Evolutionary conservation across 2,113 vertebrate genomes (phyloP).

Genomic region (Xiphophorus couchianus): DNA sequence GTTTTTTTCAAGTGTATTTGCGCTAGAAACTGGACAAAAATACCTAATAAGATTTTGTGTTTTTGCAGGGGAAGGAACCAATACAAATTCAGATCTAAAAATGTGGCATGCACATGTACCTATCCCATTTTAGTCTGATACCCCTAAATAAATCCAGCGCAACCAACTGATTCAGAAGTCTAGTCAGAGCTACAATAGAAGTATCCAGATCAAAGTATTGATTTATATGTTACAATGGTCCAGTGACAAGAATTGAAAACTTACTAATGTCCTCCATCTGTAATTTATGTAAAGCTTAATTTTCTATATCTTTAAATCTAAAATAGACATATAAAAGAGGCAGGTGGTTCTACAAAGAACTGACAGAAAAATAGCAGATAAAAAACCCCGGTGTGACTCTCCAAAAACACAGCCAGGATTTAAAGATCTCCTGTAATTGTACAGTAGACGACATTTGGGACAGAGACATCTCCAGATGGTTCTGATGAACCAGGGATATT

Average conservation of each 20-base stretch:
- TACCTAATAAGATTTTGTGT: too few relatives aligned
- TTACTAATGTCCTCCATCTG: not conserved
- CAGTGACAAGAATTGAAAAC: not conserved
- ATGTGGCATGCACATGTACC: too few relatives aligned
- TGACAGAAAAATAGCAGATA: not conserved
- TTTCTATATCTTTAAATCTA: not conserved
- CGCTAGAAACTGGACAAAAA: too few relatives aligned
- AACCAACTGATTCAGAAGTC: too few relatives aligned
- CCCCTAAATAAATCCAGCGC: too few relatives aligned
- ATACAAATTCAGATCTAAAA: too few relatives aligned
- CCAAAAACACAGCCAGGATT: not conserved
- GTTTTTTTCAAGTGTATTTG: too few relatives aligned
- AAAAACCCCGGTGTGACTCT: not conserved
- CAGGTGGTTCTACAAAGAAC: not conserved
- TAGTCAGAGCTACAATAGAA: not conserved
- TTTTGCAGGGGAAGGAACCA: too few relatives aligned
- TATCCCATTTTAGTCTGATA: too few relatives aligned
- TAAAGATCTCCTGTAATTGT: not conserved
- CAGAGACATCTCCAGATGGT: not conserved
- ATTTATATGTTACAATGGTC: not conserved
- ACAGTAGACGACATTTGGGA: not conserved
- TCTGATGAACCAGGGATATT: not conserved
- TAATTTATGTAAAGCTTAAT: not conserved
- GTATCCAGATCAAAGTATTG: not conserved
- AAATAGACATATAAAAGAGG: not conserved